Conservation (phyloP, 2,797 vertebrate genomes). For the Threskiornis aethiopicus region DNA sequence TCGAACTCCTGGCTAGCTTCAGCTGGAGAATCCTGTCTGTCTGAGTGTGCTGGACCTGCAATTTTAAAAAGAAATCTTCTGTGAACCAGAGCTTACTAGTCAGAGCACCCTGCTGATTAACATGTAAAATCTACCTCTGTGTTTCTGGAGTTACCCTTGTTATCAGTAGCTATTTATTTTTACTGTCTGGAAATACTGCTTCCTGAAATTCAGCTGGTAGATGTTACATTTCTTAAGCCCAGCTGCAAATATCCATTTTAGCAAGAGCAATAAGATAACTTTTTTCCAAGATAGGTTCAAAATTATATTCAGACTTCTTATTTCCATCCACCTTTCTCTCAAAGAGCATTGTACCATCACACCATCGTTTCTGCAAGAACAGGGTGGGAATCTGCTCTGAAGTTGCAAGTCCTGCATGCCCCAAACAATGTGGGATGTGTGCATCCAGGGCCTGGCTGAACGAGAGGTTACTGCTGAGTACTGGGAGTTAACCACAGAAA, state of each 20-base stretch:
- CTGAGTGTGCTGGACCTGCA: slow-evolving; percentile 23
- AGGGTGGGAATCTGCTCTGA: not conserved
- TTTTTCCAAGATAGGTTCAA: not conserved
- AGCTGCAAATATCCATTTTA: not conserved
- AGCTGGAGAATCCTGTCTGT: not conserved
- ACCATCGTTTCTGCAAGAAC: not conserved
- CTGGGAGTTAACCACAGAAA: not conserved
- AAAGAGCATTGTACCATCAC: not conserved
- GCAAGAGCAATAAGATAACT: not conserved
- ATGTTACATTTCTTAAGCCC: not conserved
- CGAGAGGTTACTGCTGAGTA: not conserved
- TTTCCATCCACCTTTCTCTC: not conserved
- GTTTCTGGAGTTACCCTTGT: not conserved
- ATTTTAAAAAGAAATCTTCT: not conserved
- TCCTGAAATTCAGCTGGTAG: not conserved
- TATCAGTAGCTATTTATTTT: not conserved
- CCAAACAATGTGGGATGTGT: not conserved
- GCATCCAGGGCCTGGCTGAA: not conserved
- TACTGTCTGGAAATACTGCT: not conserved
- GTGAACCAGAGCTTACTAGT: not conserved
- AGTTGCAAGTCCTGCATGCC: not conserved
- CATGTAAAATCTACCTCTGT: not conserved
- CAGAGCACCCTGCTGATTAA: not conserved
- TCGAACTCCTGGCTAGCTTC: not conserved
- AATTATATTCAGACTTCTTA: not conserved